Percentiles rank a stretch among this genome's conserved stretches.
phyloP scores from a whole-genome alignment of 2,113 vertebrate genomes.

The Ptilonorhynchus violaceus region DNA sequence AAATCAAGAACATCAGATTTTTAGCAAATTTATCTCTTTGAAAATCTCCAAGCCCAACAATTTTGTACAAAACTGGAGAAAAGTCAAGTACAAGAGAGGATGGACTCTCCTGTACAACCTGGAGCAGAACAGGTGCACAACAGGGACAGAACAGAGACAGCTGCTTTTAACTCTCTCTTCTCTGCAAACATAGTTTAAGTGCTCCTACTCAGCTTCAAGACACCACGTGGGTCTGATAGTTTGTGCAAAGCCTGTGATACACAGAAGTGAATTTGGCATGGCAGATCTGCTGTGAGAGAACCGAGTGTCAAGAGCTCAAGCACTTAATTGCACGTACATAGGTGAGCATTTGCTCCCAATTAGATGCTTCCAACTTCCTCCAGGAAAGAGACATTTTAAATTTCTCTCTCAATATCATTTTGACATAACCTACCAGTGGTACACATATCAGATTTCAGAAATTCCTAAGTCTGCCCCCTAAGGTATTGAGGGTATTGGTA shows the following conservation, averaged over 20 bases:
- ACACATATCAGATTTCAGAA: background rate
- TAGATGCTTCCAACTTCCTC: background rate
- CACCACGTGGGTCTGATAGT: background rate
- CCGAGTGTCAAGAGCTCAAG: background rate
- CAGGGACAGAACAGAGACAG: accelerated
- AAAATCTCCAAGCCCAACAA: background rate
- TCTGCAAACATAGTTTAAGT: background rate
- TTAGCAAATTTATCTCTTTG: background rate
- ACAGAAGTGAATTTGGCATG: background rate
- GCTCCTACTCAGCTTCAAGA: background rate
- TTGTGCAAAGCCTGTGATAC: background rate
- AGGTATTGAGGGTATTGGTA: background rate
- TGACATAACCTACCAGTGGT: background rate
- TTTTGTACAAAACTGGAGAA: background rate
- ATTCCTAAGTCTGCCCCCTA: background rate
- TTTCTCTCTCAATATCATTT: background rate
- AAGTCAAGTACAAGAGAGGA: background rate
- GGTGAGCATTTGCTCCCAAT: background rate
- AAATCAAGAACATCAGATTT: background rate
- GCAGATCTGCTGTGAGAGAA: background rate
- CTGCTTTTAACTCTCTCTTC: background rate
- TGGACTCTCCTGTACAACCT: background rate
- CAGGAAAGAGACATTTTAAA: background rate
- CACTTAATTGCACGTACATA: accelerated
- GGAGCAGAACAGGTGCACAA: background rate